Base-by-base conservation (phyloP, 1,140 invertebrate genomes). In the Drosophila guanche region DNA sequence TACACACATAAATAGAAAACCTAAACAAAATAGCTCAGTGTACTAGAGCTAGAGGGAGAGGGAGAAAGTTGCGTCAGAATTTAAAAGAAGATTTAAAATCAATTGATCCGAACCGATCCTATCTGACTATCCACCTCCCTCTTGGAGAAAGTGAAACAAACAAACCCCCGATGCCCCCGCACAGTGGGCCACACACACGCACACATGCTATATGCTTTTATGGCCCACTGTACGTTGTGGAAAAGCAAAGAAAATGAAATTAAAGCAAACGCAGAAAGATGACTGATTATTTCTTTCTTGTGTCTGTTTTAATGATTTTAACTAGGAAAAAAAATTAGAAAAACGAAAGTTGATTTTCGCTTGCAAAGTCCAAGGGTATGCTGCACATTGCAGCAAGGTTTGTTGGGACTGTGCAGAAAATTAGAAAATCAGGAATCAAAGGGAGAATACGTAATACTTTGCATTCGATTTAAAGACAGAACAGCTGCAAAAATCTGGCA, bases 331-430 rank as follows among this genome's bases (percentile, higher is more conserved):
- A 53, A 69, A 74, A 57, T 65, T 41, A 65, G 67, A 47, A 48
- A 76, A 79, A 79, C 58, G 76, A 79, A 79, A 79, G 76, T 63
- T 66, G 63, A 63, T 63, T 65, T 63, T 42, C 20, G 25, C 46
- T 46, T 61, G 33, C 25, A 12, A 37, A 37, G 3, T 10, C 33
- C 33, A 37, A 37, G 33, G 33, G 33, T 4, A 8, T 27, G 1
- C 25, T 1, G 6, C 5, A 27, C 5, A 27, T 8, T 2, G 29
- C 7, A 8, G 29, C 7, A 8, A 2, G 29, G 7, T 59, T 29
- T 43, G 22, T 25, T 23, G 16, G 27, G 27, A 7, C 2, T 7
- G 7, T 29, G 29, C 29, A 8, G 29, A 3, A 33, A 33, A 33
- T 33, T 2, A 3, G 8, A 10, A 33, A 10, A 33, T 33, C 33